phyloP scores from a whole-genome alignment of 2,113 vertebrate genomes.

The Brachypodius melanocephalos region DNA sequence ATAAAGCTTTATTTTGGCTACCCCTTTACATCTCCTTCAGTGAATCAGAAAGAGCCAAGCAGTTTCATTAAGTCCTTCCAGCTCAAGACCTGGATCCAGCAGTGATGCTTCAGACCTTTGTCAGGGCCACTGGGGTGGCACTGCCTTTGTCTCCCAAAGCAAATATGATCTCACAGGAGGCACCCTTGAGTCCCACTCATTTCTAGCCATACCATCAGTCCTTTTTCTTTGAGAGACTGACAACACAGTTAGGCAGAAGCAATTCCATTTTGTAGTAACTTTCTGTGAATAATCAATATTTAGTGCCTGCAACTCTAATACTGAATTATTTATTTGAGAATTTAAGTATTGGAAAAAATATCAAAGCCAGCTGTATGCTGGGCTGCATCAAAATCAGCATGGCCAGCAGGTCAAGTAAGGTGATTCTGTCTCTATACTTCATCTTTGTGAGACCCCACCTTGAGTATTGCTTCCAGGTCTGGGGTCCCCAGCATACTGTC shows the following conservation, averaged over 20 bases:
- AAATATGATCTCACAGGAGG: not conserved
- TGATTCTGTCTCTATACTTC: not conserved
- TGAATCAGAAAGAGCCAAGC: not conserved
- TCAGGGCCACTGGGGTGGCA: not conserved
- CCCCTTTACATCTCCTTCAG: not conserved
- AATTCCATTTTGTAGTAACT: not conserved
- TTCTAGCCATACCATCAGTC: not conserved
- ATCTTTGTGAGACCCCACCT: not conserved
- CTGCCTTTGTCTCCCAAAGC: not conserved
- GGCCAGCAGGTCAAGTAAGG: not conserved
- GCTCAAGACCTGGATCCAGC: not conserved
- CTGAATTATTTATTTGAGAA: not conserved
- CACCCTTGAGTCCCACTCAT: not conserved
- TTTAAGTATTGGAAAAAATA: not conserved
- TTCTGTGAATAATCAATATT: not conserved
- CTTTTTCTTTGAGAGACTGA: not conserved
- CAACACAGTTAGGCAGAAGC: not conserved
- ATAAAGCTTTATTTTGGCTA: not conserved
- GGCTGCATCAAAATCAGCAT: not conserved
- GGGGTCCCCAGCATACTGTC: not conserved
- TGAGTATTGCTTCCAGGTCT: not conserved
- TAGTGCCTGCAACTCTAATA: not conserved
- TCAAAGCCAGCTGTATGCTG: not conserved
- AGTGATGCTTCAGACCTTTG: not conserved
- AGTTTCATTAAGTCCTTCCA: not conserved